These are phyloP conservation scores for Myotis brandtii DNA, from an alignment of 2,113 vertebrate genomes.

Conservation along the genomic window DNA sequence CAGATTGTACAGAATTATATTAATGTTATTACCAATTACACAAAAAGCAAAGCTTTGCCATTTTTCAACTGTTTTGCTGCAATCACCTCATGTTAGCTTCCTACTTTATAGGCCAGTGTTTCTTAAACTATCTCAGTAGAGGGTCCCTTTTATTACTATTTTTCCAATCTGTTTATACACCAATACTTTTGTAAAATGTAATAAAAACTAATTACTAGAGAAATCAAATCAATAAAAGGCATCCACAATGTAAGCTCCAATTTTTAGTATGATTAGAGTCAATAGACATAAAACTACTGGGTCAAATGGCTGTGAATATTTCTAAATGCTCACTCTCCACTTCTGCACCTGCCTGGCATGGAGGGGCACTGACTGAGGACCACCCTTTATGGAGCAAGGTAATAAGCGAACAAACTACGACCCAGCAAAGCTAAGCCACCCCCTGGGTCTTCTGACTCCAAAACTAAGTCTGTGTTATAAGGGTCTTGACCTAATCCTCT, in stretches of 20 bases:
- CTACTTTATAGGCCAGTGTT: not conserved
- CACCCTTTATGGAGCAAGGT: not conserved
- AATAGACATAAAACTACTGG: not conserved
- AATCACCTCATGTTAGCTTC: not conserved
- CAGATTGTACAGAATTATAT: not conserved
- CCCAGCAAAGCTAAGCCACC: not conserved
- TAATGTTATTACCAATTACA: not conserved
- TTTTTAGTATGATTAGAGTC: not conserved
- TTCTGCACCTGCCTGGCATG: not conserved
- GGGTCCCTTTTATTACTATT: not conserved
- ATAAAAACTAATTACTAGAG: constrained; percentile 12
- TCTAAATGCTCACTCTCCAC: not conserved
- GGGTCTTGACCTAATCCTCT: not conserved
- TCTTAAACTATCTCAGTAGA: not conserved
- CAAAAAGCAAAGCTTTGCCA: not conserved
- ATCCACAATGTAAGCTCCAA: not conserved
- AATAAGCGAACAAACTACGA: not conserved
- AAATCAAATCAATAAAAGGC: not conserved
- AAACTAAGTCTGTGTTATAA: not conserved
- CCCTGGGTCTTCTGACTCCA: not conserved
- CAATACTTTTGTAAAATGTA: not conserved
- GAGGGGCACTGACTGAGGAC: too few relatives aligned
- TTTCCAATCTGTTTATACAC: not conserved
- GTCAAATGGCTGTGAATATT: not conserved
- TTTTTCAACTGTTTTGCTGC: not conserved